A percentile compares a stretch with the other conserved stretches of the same genome.
Evolutionary conservation across 2,888 invertebrate species (phyloP).

Genomic region (Philopedon plagiatum): DNA sequence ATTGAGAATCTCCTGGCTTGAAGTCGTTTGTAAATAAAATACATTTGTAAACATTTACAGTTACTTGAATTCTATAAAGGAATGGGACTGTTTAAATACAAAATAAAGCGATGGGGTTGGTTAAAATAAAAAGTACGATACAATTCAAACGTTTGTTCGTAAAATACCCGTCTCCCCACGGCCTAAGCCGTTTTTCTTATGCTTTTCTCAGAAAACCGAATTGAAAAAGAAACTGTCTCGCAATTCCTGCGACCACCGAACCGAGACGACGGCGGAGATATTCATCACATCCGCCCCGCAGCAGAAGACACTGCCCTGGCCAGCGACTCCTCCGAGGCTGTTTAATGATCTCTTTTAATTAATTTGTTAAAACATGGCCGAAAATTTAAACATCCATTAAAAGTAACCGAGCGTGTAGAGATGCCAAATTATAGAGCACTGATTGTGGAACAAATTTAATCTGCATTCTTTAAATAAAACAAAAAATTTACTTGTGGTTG

Average conservation of each 20-base stretch:
- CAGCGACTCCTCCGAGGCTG: background rate
- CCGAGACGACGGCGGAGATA: constrained; percentile 23
- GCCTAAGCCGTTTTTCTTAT: background rate
- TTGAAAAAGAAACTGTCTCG: constrained; percentile 6
- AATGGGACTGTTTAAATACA: too few species aligned
- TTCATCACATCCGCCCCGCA: constrained; percentile 27
- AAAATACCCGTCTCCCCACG: too few species aligned
- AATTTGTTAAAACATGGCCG: constrained; percentile 37
- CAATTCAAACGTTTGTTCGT: too few species aligned
- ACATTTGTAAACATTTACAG: too few species aligned
- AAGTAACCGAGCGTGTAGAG: constrained; percentile 27
- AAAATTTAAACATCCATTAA: constrained; percentile 34
- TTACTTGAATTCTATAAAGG: too few species aligned
- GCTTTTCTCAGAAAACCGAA: background rate
- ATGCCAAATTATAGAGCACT: constrained; percentile 23
- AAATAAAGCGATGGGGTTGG: too few species aligned
- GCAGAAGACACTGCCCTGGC: constrained; percentile 7
- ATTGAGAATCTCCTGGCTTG: too few species aligned
- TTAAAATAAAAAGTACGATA: too few species aligned
- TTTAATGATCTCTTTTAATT: constrained; percentile 30
- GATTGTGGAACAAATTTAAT: constrained; percentile 14
- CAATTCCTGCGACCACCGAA: constrained; percentile 19
- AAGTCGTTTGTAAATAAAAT: too few species aligned
- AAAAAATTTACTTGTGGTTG: too few species aligned
- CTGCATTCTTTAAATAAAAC: background rate